phyloP scores from a whole-genome alignment of 2,888 invertebrate species.

The Tachina fera region DNA sequence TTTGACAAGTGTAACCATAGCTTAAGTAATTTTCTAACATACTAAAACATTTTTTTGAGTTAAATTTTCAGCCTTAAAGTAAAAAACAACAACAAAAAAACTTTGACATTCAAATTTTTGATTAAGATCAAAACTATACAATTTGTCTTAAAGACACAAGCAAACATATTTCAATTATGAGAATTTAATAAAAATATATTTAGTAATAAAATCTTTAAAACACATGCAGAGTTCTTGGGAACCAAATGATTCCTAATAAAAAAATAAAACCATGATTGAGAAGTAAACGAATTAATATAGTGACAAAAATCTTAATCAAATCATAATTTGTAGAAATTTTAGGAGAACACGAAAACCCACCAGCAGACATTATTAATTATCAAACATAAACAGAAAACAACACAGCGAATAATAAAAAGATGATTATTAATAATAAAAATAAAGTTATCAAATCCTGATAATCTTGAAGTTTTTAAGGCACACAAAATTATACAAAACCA shows the following conservation, averaged over 20 bases:
- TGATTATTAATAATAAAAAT: constrained; percentile 64
- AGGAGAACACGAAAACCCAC: constrained; percentile 39
- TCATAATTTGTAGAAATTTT: constrained; percentile 67
- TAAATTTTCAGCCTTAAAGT: not conserved
- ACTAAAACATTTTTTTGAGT: not conserved
- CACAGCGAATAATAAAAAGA: constrained; percentile 49
- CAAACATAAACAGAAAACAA: constrained; percentile 38
- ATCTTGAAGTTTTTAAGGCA: constrained; percentile 41
- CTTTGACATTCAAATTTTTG: constrained; percentile 51
- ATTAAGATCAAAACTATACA: constrained; percentile 22
- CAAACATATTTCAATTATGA: constrained; percentile 22
- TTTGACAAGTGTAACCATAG: no score
- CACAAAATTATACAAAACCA: constrained; percentile 1
- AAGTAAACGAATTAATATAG: constrained; percentile 63
- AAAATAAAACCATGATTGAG: constrained; percentile 48
- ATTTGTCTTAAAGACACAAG: constrained; percentile 59
- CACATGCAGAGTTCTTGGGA: constrained; percentile 68
- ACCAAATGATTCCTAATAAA: constrained; percentile 28
- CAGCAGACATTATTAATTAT: constrained; percentile 68
- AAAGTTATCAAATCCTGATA: constrained; percentile 65
- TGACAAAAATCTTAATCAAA: constrained; percentile 69
- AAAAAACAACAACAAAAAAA: constrained; percentile 18
- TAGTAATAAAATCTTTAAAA: not conserved
- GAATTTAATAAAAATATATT: not conserved
- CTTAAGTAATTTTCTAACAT: no score